Base-by-base conservation (phyloP, 2,888 invertebrate species). In the Dimorphilus gyrociliatus region DNA sequence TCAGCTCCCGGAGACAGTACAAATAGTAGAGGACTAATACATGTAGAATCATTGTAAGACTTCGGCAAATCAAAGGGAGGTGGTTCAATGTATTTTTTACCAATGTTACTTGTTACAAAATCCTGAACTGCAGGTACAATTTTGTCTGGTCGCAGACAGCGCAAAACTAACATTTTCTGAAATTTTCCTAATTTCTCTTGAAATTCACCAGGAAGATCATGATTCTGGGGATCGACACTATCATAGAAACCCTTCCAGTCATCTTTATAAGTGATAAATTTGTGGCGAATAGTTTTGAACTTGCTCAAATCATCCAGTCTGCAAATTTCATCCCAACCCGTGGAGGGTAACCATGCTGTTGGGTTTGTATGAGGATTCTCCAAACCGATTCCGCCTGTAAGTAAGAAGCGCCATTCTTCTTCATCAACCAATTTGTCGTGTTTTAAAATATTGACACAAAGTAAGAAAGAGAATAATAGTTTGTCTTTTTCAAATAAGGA, bases 361-460 rank as follows among this genome's bases (percentile, higher is more conserved):
- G 85, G 84, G 62, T 85, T 86, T 32, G 65, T 55, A 42, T 74
- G 54, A 0, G 75, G 75, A 67, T 81, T 80, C 42, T 78, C 77
- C 29, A 81, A 64, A 10, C 76, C 76, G 25, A 80, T 72, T 23
- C 81, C 85, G 17, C 86, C 86, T 0, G 81, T 85, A 41, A 90
- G 55, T 14, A 90, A 63, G 60, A 86, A 88, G 68, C 81, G 71
- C 73, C 85, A 85, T 52, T 84, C 76, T 0, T 65, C 47, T 23
- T 81, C 62, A 29, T 55, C 45, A 1, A 65, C 49, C 30, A 53
- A 46, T 19, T 57, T 55, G 25, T 51, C 45, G 35, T 59, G 55
- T 41, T 63, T 64, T 34, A 60, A 44, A 23, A 66, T 48, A 46
- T 66, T 66, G 15, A 59, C 51, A 38, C 62, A 62, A 24, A 66